Base-by-base conservation (phyloP, 2,113 vertebrate genomes). In the Rhinogobius similis region DNA sequence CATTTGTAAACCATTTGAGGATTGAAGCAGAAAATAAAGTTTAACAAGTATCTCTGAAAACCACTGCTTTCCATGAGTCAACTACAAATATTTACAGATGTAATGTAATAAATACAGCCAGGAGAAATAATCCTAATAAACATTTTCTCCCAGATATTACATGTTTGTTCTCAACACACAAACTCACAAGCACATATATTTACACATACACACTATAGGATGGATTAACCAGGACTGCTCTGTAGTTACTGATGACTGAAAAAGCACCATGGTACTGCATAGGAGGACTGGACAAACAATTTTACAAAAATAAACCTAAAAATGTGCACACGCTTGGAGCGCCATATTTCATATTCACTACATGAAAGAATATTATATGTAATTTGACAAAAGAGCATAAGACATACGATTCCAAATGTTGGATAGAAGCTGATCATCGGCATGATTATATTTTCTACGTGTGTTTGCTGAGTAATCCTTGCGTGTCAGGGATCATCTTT, bases 51-150 rank as follows among this genome's bases (percentile, higher is more conserved):
- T 79, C 76, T 86, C 74, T 58, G 73, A 84, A 89, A 79, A 89
- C 81, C 73, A 84, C 65, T 67, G 23, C 81, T 77, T 86, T 62
- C 85, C 70, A 91, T 87, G 85, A 88, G 76, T 79, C 78, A 78
- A 83, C 77, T 79, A 84, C 87, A 89, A 82, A 68, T 85, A 70
- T 89, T 88, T 78, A 87, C 85, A 86, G 87, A 87, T 78, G 72
- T 78, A 87, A 76, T 89, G 76, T 84, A 91, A 93, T 93, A 93
- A 93, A 93, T 93, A 93, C 87, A 24, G 76, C 74, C 87, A 88
- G 72, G 76, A 87, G 79, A 74, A 76, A 75, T 21, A 50, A 50
- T 53, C 72, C 65, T 82, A 72, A 76, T 86, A 81, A 81, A 78
- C 79, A 58, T 52, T 61, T 70, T 68, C 73, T 67, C 50, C 63